Percentiles rank a stretch among this genome's conserved stretches.
phyloP scores from a whole-genome alignment of 1,140 invertebrate genomes.

The Temnothorax nylanderi region DNA sequence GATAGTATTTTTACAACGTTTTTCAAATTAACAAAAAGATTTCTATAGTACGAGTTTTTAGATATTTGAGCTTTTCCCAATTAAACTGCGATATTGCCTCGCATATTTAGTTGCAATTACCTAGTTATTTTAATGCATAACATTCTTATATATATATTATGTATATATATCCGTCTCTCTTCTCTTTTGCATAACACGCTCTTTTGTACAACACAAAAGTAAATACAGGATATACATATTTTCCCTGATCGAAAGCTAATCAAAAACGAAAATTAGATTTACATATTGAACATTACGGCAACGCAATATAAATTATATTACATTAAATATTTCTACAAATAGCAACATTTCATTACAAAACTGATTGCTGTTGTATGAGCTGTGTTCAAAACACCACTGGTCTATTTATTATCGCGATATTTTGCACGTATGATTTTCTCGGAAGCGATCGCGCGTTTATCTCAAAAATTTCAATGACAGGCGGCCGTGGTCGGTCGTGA shows the following conservation, averaged over 20 bases:
- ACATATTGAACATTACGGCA: slow-evolving; percentile 36
- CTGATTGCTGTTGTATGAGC: slow-evolving; percentile 5
- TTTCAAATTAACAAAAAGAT: not conserved
- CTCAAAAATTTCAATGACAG: slow-evolving; percentile 17
- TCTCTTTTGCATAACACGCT: too few relatives aligned
- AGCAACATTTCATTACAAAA: slow-evolving; percentile 42
- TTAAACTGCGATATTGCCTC: not conserved
- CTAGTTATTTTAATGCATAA: not conserved
- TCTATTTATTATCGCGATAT: slow-evolving; percentile 9
- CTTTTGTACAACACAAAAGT: slow-evolving; percentile 7
- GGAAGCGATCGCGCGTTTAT: not conserved
- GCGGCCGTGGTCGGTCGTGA: not conserved
- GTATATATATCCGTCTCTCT: not conserved
- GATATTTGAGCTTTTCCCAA: not conserved
- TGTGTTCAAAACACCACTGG: not conserved
- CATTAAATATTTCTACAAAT: slow-evolving; percentile 44
- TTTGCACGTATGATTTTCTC: not conserved
- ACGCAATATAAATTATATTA: slow-evolving; percentile 28
- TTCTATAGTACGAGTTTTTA: not conserved
- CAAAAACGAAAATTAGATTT: slow-evolving; percentile 48
- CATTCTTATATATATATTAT: not conserved
- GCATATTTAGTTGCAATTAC: slow-evolving; percentile 13
- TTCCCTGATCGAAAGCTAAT: slow-evolving; percentile 23
- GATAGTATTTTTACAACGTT: not conserved
- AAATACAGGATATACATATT: not conserved